Evolutionary conservation across 1,140 invertebrate species (phyloP).

Genomic region (Drepana arcuata): DNA sequence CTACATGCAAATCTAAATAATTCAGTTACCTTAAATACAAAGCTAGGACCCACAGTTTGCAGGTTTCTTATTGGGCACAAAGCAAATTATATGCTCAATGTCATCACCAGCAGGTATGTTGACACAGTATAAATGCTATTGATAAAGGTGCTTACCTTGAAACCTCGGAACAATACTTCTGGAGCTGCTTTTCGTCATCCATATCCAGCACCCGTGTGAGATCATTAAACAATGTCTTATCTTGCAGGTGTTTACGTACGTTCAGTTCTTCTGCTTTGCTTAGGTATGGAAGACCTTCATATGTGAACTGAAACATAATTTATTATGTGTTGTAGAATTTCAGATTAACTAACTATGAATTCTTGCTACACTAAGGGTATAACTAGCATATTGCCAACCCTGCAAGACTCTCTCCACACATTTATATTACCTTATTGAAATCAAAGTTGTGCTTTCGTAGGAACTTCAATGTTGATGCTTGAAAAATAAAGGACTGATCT

Average conservation of each 20-base stretch:
- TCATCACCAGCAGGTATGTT: too few relatives aligned
- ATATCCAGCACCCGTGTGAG: constrained; percentile 24
- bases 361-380: background rate
- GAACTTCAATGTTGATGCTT: constrained; percentile 77
- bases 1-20: too few relatives aligned
- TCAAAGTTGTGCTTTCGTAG: constrained; percentile 77
- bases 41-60: too few relatives aligned
- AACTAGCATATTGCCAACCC: too few relatives aligned
- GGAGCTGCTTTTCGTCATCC: constrained; percentile 60
- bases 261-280: constrained; percentile 72
- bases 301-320: constrained; percentile 74
- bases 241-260: constrained; percentile 65
- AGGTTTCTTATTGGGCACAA: too few relatives aligned
- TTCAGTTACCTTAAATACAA: too few relatives aligned
- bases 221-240: constrained; percentile 36
- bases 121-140: too few relatives aligned
- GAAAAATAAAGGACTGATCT: constrained; percentile 75
- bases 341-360: background rate
- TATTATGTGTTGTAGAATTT: background rate
- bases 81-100: too few relatives aligned
- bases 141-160: constrained; percentile 61
- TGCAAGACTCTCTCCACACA: too few relatives aligned
- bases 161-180: constrained; percentile 67
- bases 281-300: constrained; percentile 78
- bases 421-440: constrained; percentile 84